Evolutionary conservation across 2,888 invertebrate genomes (phyloP), one percentile per base, ranked within the genome.

Genomic region (Formica aserva): DNA sequence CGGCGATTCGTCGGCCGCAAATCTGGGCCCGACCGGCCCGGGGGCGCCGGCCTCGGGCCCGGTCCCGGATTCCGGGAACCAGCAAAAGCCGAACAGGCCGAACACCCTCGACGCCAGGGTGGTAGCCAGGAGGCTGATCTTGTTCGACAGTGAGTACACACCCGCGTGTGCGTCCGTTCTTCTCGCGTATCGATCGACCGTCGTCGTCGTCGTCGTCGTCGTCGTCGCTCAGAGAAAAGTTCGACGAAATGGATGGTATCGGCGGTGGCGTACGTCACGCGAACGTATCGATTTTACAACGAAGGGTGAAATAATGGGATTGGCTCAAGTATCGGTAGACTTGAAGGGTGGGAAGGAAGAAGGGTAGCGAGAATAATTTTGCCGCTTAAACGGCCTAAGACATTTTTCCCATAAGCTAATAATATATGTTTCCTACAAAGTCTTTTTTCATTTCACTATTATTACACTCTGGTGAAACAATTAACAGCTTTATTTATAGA

Each of bases 71-170:
- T 86, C 92, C 89, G 92, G 93, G 91, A 91, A 95, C 94, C 94
- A 96, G 95, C 95, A 95, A 86, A 94, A 97, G 95, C 96, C 97
- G 85, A 98, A 97, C 95, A 96, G 98, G 93, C 98, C 98, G 88
- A 97, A 97, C 94, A 97, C 97, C 89, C 96, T 98, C 94, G 97
- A 97, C 90, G 92, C 94, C 85, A 97, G 91, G 88, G 90, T 91
- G 86, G 87, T 97, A 91, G 97, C 97, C 92, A 96, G 98, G 93
- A 96, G 98, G 94, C 95, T 97, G 92, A 96, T 93, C 87, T 92
- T 92, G 89, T 91, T 92, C 85, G 92, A 92, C 91, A 92, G 94
- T 94, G 91, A 92, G 92, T 92, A 88, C 52, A 29, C 18, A 26
- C 52, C 38, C 81, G 72, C 41, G 38, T 35, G 22, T 22, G 74